A percentile compares a stretch with the other conserved stretches of the same genome.
Evolutionary conservation across 2,888 invertebrate species (phyloP).

Genomic region (Pemphredon lugubris): DNA sequence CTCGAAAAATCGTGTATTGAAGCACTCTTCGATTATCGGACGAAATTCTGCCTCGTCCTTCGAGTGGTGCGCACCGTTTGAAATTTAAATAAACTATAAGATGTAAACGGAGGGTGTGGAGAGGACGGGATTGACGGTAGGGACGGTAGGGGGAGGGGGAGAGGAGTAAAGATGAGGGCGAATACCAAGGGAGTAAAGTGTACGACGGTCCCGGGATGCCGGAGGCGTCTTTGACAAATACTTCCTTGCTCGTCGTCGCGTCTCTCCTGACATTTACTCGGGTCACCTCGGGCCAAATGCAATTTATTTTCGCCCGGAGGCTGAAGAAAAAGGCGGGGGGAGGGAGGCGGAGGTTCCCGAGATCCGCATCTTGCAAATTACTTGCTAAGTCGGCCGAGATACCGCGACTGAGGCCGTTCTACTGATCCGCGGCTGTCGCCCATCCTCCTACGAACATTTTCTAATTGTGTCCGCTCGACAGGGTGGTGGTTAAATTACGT

Average conservation of each 20-base stretch:
- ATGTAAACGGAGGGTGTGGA: neutral
- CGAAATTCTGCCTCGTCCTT: neutral
- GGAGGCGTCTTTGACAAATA: slow-evolving; percentile 57
- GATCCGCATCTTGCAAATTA: slow-evolving; percentile 50
- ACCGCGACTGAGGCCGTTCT: neutral
- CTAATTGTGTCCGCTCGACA: too few relatives aligned
- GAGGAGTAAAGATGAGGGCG: slow-evolving; percentile 6
- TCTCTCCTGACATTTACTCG: slow-evolving; percentile 55
- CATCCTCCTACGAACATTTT: neutral
- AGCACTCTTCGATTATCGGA: too few relatives aligned
- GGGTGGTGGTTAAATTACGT: too few relatives aligned
- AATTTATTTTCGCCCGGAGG: slow-evolving; percentile 49
- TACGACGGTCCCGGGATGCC: slow-evolving; percentile 39
- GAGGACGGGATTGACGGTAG: too few relatives aligned
- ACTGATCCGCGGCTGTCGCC: neutral
- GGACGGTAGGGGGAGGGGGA: too few relatives aligned
- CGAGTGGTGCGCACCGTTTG: neutral
- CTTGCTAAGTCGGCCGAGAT: slow-evolving; percentile 45
- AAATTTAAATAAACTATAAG: slow-evolving; percentile 44
- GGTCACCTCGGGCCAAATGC: slow-evolving; percentile 56
- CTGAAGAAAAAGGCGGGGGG: neutral
- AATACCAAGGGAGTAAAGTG: slow-evolving; percentile 34
- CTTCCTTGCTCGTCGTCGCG: slow-evolving; percentile 51
- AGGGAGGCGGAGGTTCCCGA: neutral
- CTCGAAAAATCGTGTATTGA: too few relatives aligned